phyloP scores from a whole-genome alignment of 2,113 vertebrate genomes.

The Gymnorhina tibicen region DNA sequence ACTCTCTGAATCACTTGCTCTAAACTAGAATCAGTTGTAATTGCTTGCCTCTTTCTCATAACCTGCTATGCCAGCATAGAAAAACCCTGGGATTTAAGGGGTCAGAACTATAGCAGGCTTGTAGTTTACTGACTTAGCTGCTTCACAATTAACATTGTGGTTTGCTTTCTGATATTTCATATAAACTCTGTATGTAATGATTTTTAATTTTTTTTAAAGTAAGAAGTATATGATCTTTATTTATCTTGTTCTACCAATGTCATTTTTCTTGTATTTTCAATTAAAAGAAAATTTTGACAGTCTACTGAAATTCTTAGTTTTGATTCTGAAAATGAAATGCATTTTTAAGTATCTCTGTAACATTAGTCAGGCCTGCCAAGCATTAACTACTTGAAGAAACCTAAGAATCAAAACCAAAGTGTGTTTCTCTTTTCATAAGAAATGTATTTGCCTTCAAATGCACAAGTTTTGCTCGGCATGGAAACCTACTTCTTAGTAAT shows the following conservation, averaged over 20 bases:
- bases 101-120: neutral
- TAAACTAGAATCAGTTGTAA: neutral
- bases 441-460: neutral
- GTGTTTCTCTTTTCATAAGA: neutral
- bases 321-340: neutral
- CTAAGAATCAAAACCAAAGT: neutral
- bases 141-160: neutral
- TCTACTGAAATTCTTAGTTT: neutral
- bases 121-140: neutral
- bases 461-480: neutral
- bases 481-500: neutral
- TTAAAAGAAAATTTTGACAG: neutral
- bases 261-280: neutral
- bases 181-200: neutral
- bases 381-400: neutral
- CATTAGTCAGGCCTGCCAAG: neutral
- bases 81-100: neutral
- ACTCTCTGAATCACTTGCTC: neutral
- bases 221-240: neutral
- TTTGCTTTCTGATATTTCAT: neutral
- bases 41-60: neutral
- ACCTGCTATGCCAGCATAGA: neutral
- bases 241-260: neutral
- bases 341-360: neutral
- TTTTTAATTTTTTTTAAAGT: neutral